Conservation (phyloP, 2,797 vertebrate genomes). For the Pantherophis alleghaniensis region DNA sequence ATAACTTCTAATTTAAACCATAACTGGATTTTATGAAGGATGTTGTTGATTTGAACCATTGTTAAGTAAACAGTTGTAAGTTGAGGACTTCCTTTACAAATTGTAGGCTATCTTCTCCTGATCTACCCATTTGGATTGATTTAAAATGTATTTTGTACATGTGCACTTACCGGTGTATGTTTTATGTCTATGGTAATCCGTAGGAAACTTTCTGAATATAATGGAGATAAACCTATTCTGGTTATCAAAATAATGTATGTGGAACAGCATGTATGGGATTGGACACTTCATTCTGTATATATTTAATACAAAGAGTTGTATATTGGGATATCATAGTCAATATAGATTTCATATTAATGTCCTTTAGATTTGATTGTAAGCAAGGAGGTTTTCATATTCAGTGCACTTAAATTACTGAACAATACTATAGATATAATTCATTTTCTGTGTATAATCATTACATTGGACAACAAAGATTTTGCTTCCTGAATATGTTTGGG, state of each 20-base stretch:
- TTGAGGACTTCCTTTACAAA: not conserved
- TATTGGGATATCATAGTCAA: not conserved
- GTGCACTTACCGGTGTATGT: not conserved
- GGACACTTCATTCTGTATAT: not conserved
- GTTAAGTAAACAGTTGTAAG: not conserved
- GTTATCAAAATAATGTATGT: not conserved
- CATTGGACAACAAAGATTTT: too few relatives aligned
- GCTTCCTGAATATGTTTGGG: too few relatives aligned
- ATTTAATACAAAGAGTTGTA: not conserved
- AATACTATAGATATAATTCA: not conserved
- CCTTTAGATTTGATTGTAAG: conserved; percentile 2
- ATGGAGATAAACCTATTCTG: not conserved
- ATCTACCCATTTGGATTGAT: not conserved
- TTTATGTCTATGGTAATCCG: not conserved
- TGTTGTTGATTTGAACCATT: not conserved
- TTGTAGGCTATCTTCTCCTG: not conserved
- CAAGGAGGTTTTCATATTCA: not conserved
- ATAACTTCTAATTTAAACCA: not conserved
- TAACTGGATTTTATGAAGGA: not conserved
- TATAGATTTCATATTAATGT: conserved; percentile 4
- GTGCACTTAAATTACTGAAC: not conserved
- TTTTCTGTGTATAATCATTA: not conserved
- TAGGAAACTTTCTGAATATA: not conserved
- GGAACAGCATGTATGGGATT: not conserved
- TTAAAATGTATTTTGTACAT: not conserved